Evolutionary conservation across 2,113 vertebrate species (phyloP).

Genomic region (Ceyx cyanopectus): DNA sequence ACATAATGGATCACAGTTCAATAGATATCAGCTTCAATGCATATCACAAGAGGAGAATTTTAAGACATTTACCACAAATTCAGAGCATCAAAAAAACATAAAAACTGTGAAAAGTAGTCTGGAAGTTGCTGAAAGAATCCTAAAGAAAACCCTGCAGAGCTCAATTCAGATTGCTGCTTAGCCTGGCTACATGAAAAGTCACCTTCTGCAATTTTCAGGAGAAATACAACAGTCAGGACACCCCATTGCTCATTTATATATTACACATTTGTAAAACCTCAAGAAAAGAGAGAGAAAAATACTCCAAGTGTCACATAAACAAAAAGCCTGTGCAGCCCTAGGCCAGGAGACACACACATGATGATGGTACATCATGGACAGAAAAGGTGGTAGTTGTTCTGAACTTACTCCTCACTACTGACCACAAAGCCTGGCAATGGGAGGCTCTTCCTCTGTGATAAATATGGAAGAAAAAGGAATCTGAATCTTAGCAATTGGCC

Average conservation of each 20-base stretch:
- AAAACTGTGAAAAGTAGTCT: neutral
- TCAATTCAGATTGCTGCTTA: neutral
- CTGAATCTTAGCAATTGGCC: neutral
- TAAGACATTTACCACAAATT: constrained; percentile 9
- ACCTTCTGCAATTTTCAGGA: neutral
- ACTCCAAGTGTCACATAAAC: neutral
- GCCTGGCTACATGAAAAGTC: neutral
- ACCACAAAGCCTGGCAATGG: neutral
- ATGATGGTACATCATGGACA: neutral
- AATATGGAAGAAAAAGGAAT: neutral
- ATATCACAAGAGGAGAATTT: constrained; percentile 25
- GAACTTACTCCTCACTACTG: neutral
- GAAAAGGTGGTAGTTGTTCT: neutral
- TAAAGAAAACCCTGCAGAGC: neutral
- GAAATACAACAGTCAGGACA: neutral
- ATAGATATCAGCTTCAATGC: neutral
- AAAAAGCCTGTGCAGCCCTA: neutral
- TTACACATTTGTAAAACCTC: neutral
- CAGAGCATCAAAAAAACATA: neutral
- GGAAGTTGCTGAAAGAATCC: neutral
- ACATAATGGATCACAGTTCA: neutral
- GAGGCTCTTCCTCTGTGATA: neutral
- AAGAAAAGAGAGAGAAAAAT: neutral
- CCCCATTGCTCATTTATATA: neutral
- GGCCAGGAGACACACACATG: neutral